Evolutionary conservation across 2,113 vertebrate species (phyloP).

Genomic region (Paracyprichromis sp.): DNA sequence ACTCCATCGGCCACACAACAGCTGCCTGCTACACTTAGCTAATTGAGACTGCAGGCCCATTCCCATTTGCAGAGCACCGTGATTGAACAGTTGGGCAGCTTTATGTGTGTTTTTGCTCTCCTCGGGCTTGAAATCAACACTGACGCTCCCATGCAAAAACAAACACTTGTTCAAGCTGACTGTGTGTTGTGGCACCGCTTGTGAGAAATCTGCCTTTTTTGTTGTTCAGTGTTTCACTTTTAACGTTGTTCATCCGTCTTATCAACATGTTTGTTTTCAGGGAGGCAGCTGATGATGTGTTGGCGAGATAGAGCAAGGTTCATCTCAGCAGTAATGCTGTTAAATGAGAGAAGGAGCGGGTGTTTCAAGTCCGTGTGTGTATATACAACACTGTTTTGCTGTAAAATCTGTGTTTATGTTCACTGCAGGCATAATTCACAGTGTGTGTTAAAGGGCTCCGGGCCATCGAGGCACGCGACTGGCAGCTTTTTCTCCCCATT

Average conservation of each 20-base stretch:
- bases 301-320: not conserved
- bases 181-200: not conserved
- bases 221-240: not conserved
- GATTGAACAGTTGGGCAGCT: slow-evolving; percentile 37
- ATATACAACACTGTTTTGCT: slow-evolving; percentile 15
- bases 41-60: slow-evolving; percentile 31
- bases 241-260: not conserved
- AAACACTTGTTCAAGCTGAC: slow-evolving; percentile 23
- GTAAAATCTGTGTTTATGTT: slow-evolving; percentile 47
- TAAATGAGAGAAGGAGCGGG: not conserved
- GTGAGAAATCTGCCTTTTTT: not conserved
- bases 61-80: slow-evolving; percentile 15
- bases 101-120: slow-evolving; percentile 45
- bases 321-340: not conserved
- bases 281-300: not conserved
- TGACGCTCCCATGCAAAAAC: slow-evolving; percentile 38
- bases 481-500: slow-evolving; percentile 16
- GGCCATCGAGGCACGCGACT: slow-evolving; percentile 12
- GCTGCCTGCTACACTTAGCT: slow-evolving; percentile 69
- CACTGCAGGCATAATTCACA: slow-evolving; percentile 29
- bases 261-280: not conserved
- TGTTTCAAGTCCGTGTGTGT: not conserved
- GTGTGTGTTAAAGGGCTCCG: slow-evolving; percentile 30
- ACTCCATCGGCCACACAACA: slow-evolving; percentile 55
- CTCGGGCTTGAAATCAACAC: slow-evolving; percentile 39